Percentiles rank a stretch among this genome's conserved stretches.
These are phyloP conservation scores for Diabrotica undecimpunctata DNA, from an alignment of 1,140 invertebrate species.

Conservation along the genomic window DNA sequence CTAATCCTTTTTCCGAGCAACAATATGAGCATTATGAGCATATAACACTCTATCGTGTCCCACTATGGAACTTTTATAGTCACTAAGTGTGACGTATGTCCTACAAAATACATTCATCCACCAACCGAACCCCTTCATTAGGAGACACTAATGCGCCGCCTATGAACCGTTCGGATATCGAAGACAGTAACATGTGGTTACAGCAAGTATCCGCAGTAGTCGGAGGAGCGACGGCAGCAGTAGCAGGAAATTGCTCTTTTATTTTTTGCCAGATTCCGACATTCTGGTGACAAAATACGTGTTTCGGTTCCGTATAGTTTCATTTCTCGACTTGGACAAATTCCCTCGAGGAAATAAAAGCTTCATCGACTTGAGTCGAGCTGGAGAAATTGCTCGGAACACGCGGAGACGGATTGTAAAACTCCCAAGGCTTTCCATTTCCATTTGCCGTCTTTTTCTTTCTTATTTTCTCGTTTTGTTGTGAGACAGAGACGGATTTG, in stretches of 20 bases:
- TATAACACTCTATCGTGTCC: too few relatives aligned
- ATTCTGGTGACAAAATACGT: constrained; percentile 40
- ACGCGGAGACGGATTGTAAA: constrained; percentile 37
- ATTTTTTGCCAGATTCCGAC: constrained; percentile 33
- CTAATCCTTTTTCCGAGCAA: too few relatives aligned
- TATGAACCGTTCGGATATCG: neutral
- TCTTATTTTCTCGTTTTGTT: constrained; percentile 3
- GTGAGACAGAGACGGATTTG: constrained; percentile 31
- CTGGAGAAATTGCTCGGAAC: constrained; percentile 42
- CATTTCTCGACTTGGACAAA: constrained; percentile 40
- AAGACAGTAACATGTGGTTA: constrained; percentile 24
- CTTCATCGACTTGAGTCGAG: constrained; percentile 38
- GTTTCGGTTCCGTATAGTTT: constrained; percentile 40
- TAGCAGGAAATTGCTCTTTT: constrained; percentile 23
- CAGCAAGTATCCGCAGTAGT: constrained; percentile 28
- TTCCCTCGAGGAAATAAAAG: constrained; percentile 44
- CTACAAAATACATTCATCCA: too few relatives aligned
- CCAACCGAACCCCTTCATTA: too few relatives aligned
- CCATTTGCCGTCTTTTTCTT: constrained; percentile 5
- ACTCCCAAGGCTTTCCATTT: constrained; percentile 20
- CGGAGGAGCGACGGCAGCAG: neutral
- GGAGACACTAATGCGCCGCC: too few relatives aligned
- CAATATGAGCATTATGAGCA: too few relatives aligned
- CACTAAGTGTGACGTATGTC: too few relatives aligned
- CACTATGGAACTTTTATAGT: too few relatives aligned